Conservation (phyloP, 2,113 vertebrate species). For the Riparia riparia region DNA sequence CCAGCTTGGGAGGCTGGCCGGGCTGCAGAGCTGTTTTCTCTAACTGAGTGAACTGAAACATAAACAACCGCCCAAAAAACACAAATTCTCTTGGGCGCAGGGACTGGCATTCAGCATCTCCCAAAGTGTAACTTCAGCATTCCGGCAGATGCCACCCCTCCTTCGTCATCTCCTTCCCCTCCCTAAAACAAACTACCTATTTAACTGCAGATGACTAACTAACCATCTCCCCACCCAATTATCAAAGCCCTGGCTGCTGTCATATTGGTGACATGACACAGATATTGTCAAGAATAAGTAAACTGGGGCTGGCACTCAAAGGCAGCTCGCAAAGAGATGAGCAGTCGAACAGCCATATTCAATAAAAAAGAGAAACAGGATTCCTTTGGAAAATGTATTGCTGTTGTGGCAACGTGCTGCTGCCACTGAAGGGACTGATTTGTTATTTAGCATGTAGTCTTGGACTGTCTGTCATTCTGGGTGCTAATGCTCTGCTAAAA, state of each 20-base stretch:
- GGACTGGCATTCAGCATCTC: constrained; percentile 10
- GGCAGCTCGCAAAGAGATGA: constrained; percentile 67
- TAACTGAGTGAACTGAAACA: not conserved
- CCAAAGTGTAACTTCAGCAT: not conserved
- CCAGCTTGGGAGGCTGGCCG: not conserved
- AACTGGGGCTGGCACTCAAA: constrained; percentile 54
- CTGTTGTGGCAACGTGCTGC: constrained; percentile 74
- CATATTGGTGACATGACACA: constrained; percentile 61
- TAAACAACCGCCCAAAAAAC: constrained; percentile 52
- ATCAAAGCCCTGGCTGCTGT: constrained; percentile 74
- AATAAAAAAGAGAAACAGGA: constrained; percentile 59
- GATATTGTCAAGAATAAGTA: constrained; percentile 63
- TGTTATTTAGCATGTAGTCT: constrained; percentile 82
- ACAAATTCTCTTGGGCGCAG: not conserved
- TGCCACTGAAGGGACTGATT: constrained; percentile 78
- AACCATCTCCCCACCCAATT: constrained; percentile 49
- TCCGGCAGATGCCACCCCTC: constrained; percentile 35
- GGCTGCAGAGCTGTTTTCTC: constrained; percentile 31
- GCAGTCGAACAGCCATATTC: constrained; percentile 71
- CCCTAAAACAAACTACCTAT: constrained; percentile 56
- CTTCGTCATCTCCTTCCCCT: not conserved
- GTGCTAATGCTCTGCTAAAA: constrained; percentile 87
- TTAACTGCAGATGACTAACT: constrained; percentile 47
- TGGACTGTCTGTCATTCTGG: constrained; percentile 84
- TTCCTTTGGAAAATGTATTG: constrained; percentile 72